Conservation (phyloP, 1,140 invertebrate species). For the Triops longicaudatus region DNA sequence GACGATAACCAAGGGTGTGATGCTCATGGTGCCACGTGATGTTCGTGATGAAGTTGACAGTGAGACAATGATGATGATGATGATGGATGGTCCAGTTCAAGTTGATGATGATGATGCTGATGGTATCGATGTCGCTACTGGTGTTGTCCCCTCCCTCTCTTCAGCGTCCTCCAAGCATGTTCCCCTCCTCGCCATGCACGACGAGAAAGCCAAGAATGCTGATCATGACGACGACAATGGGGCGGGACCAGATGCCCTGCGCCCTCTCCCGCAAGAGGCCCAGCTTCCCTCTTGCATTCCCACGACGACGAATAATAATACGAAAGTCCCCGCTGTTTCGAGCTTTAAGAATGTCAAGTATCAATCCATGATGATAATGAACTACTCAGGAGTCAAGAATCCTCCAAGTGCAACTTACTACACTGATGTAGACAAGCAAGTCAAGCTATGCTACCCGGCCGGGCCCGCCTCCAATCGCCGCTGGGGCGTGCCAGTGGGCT, state of each 20-base stretch:
- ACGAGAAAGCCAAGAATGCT: neutral
- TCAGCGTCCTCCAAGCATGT: neutral
- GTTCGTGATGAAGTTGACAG: constrained; percentile 19
- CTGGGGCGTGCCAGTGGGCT: constrained; percentile 50
- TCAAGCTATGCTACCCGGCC: constrained; percentile 25
- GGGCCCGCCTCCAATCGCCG: constrained; percentile 36
- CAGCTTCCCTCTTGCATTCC: neutral
- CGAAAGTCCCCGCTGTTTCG: neutral
- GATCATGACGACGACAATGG: neutral
- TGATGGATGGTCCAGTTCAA: neutral
- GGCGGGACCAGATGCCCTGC: neutral
- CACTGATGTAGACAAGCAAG: neutral
- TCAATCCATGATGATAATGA: neutral
- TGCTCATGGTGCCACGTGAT: constrained; percentile 10
- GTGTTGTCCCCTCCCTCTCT: neutral
- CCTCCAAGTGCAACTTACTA: constrained; percentile 30
- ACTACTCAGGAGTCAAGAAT: constrained; percentile 25
- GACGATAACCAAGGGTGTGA: constrained; percentile 27
- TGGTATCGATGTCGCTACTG: neutral
- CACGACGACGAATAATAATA: neutral
- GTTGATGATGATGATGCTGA: constrained; percentile 15
- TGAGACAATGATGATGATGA: constrained; percentile 22
- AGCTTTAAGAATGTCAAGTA: constrained; percentile 4
- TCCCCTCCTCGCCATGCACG: neutral
- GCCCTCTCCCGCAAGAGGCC: neutral